phyloP scores from a whole-genome alignment of 2,797 vertebrate genomes.

The Melanogrammus aeglefinus region DNA sequence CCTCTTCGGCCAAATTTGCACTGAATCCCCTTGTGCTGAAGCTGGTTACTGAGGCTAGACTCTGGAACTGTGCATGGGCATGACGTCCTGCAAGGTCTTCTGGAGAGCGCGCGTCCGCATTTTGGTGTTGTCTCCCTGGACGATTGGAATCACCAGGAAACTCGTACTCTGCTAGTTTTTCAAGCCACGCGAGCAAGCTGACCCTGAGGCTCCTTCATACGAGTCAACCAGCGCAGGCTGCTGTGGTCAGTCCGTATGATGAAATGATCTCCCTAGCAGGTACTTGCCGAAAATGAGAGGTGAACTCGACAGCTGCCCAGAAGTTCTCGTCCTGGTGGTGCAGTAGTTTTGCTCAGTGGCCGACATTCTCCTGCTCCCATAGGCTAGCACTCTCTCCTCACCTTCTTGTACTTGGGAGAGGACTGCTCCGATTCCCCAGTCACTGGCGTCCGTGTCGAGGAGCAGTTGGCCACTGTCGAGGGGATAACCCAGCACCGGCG shows the following conservation, averaged over 20 bases:
- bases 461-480: too few species aligned
- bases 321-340: slow-evolving; percentile 1
- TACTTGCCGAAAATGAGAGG: slow-evolving; percentile 2
- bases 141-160: slow-evolving; percentile 1
- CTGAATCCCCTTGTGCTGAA: too few species aligned
- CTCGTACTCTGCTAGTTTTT: slow-evolving; percentile 20
- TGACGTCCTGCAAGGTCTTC: not conserved
- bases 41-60: too few species aligned
- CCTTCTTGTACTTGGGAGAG: slow-evolving; percentile 5
- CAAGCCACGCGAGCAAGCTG: not conserved
- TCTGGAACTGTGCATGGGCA: too few species aligned
- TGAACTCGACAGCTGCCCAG: slow-evolving; percentile 3
- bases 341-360: not conserved
- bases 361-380: slow-evolving; percentile 4
- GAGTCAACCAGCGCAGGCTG: not conserved
- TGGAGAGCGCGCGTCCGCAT: slow-evolving; percentile 12
- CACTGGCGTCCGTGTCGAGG: not conserved
- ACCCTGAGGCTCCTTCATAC: not conserved
- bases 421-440: slow-evolving; percentile 7
- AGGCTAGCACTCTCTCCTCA: not conserved
- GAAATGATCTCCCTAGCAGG: too few species aligned
- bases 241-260: not conserved
- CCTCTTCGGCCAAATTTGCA: too few species aligned
- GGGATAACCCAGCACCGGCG: too few species aligned
- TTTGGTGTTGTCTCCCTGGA: slow-evolving; percentile 2